Base-by-base conservation (phyloP, 1,140 invertebrate species). In the Drosophila cardini region DNA sequence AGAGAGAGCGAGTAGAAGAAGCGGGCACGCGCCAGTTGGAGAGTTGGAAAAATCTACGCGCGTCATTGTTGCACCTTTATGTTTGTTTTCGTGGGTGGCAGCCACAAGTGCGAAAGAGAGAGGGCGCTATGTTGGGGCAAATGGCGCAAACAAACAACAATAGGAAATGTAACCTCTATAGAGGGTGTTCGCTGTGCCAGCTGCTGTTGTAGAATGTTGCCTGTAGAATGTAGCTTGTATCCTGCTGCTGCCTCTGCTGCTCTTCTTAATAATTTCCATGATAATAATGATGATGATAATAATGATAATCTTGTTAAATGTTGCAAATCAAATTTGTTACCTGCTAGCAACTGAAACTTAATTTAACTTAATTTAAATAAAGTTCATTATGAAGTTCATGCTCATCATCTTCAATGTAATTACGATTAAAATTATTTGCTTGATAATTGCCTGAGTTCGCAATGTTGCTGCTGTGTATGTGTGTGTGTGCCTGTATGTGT, bases 1-100 rank as follows among this genome's bases (percentile, higher is more conserved):
- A 13, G 32, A 8, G 21, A 26, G 56, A 57, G 38, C 13, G 50
- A 57, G 67, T 4, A 70, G 72, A 68, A 46, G 21, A 18, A 38
- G 42, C 18, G 34, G 18, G 11, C 42, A 48, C 30, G 53, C 67
- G 65, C 60, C 45, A 48, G 53, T 67, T 52, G 76, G 60, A 79
- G 74, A 71, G 69, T 64, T 36, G 46, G 71, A 57, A 74, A 78
- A 74, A 78, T 84, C 69, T 76, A 87, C 84, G 83, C 83, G 83
- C 83, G 83, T 87, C 83, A 87, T 87, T 89, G 84, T 87, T 89
- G 84, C 84, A 87, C 84, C 84, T 87, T 87, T 89, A 87, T 87
- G 84, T 89, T 87, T 87, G 84, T 87, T 87, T 87, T 87, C 84
- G 84, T 87, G 84, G 84, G 84, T 89, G 84, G 80, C 74, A 50